Conservation (phyloP, 2,113 vertebrate genomes). For the Neolamprologus caudopunctatus region DNA sequence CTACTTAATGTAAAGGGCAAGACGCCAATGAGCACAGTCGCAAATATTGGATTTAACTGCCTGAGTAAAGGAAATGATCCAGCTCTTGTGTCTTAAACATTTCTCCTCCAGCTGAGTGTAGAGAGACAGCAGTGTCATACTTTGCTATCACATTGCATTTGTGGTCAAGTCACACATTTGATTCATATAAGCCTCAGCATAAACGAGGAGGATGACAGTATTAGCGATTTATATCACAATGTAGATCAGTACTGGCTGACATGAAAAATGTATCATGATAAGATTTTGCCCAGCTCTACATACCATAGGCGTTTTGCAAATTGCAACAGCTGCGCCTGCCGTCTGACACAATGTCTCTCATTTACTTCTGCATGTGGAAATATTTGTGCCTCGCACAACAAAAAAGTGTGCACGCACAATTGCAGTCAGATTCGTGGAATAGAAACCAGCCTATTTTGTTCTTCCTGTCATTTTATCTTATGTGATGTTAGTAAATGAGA, state of each 20-base stretch:
- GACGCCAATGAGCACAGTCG: neutral
- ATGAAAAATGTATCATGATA: neutral
- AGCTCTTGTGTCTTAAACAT: neutral
- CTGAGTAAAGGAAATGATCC: neutral
- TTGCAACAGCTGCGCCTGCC: neutral
- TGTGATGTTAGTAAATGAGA: neutral
- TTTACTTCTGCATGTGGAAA: neutral
- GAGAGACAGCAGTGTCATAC: neutral
- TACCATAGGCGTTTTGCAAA: neutral
- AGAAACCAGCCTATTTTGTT: neutral
- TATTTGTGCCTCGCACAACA: neutral
- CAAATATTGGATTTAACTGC: neutral
- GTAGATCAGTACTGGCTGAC: neutral
- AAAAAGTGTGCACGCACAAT: neutral
- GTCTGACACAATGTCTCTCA: neutral
- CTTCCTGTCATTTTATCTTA: neutral
- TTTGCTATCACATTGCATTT: neutral
- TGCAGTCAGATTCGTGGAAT: neutral
- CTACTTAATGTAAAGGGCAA: neutral
- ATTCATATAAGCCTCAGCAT: neutral
- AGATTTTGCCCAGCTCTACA: neutral
- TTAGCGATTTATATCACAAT: neutral
- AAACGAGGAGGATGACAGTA: neutral
- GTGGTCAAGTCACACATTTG: neutral
- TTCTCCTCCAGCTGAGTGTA: neutral